Conservation (phyloP, 1,140 invertebrate genomes). For the Octopus sinensis region DNA sequence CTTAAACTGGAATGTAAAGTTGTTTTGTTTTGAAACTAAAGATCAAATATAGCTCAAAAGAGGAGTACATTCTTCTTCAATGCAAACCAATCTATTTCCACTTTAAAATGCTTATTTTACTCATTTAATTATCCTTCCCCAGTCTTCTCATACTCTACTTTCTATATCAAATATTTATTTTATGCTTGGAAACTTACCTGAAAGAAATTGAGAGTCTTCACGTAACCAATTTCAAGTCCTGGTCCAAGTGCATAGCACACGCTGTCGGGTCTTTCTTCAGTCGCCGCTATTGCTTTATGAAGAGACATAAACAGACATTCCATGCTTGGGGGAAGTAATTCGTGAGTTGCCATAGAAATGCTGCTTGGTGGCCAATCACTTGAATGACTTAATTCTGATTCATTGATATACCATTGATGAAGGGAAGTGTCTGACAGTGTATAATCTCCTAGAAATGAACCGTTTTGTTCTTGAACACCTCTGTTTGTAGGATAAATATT, state of each 20-base stretch:
- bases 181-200: background rate
- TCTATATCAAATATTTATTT: too few species aligned
- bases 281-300: background rate
- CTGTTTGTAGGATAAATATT: background rate
- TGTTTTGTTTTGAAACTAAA: too few species aligned
- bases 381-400: background rate
- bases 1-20: too few species aligned
- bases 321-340: background rate
- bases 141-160: too few species aligned
- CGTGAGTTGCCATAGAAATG: background rate
- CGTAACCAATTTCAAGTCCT: constrained; percentile 8
- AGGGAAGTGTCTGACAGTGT: background rate
- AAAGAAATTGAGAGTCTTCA: background rate
- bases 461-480: too few species aligned
- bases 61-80: too few species aligned
- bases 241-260: constrained; percentile 10
- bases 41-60: too few species aligned
- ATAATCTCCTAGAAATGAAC: too few species aligned
- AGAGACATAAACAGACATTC: background rate
- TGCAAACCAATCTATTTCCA: too few species aligned
- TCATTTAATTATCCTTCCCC: too few species aligned
- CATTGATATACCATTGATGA: background rate
- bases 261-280: background rate
- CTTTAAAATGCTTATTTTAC: too few species aligned
- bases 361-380: background rate